Evolutionary conservation across 1,140 invertebrate species (phyloP).

Genomic region (Papilio aristodemus): DNA sequence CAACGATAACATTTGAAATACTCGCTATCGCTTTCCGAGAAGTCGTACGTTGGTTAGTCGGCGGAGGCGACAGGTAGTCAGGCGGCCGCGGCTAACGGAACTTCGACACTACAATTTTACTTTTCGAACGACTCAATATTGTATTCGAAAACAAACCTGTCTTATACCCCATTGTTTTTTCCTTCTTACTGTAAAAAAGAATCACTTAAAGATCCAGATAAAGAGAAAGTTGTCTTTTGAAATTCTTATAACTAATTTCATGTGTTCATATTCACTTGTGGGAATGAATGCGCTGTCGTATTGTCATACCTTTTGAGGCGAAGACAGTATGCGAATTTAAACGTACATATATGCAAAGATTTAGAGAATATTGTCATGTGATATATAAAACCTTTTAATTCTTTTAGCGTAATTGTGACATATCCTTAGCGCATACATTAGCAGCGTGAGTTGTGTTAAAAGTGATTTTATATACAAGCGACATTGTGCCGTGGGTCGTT

Average conservation of each 20-base stretch:
- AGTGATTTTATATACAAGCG: constrained; percentile 32
- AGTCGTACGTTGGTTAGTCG: constrained; percentile 50
- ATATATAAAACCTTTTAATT: constrained; percentile 33
- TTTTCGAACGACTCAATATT: constrained; percentile 52
- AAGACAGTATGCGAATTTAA: not conserved
- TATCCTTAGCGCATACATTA: constrained; percentile 57
- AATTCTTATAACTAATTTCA: constrained; percentile 8
- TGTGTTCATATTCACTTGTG: not conserved
- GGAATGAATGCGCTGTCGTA: not conserved
- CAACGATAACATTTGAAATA: constrained; percentile 76
- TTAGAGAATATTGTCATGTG: constrained; percentile 28
- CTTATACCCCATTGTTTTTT: constrained; percentile 25
- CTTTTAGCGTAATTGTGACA: constrained; percentile 46
- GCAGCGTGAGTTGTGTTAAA: constrained; percentile 49
- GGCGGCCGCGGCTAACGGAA: constrained; percentile 61
- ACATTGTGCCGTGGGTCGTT: constrained; percentile 31
- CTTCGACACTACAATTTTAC: constrained; percentile 57
- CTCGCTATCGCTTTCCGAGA: constrained; percentile 73
- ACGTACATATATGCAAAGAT: not conserved
- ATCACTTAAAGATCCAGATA: constrained; percentile 9
- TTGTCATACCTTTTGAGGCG: not conserved
- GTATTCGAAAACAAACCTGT: constrained; percentile 32
- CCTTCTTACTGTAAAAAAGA: constrained; percentile 2
- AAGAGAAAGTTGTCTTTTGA: constrained; percentile 29
- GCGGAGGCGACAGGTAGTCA: constrained; percentile 69